Evolutionary conservation across 2,797 vertebrate genomes (phyloP).

Genomic region (Gadopsis bispinosus): DNA sequence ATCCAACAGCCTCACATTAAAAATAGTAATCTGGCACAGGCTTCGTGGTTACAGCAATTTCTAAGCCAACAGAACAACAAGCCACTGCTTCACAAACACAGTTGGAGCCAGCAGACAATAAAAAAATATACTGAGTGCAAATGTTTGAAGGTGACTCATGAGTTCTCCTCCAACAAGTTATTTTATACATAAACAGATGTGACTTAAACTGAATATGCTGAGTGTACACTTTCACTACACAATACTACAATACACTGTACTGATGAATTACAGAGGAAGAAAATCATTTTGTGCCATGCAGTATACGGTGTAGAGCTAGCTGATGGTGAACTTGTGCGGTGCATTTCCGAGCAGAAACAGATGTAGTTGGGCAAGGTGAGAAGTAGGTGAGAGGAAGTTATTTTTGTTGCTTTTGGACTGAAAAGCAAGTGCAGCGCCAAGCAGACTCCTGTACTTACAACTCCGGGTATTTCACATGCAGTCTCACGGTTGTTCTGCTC

Average conservation of each 20-base stretch:
- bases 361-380: slow-evolving; percentile 47
- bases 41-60: slow-evolving; percentile 58
- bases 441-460: slow-evolving; percentile 87
- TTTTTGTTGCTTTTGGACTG: slow-evolving; percentile 40
- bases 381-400: slow-evolving; percentile 52
- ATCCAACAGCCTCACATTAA: slow-evolving; percentile 40
- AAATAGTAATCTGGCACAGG: slow-evolving; percentile 57
- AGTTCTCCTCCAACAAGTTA: slow-evolving; percentile 50
- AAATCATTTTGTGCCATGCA: neutral
- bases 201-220: slow-evolving; percentile 49
- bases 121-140: slow-evolving; percentile 56
- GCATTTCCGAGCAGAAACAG: slow-evolving; percentile 47
- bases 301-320: slow-evolving; percentile 22
- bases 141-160: slow-evolving; percentile 54
- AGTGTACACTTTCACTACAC: slow-evolving; percentile 38
- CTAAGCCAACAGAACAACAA: slow-evolving; percentile 59
- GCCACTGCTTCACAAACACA: slow-evolving; percentile 63
- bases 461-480: slow-evolving; percentile 96
- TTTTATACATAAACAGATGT: slow-evolving; percentile 60
- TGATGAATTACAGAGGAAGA: slow-evolving; percentile 21
- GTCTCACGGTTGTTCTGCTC: slow-evolving; percentile 96
- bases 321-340: slow-evolving; percentile 18
- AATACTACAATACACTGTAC: slow-evolving; percentile 4
- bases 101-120: slow-evolving; percentile 49
- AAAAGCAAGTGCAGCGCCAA: slow-evolving; percentile 22